Evolutionary conservation across 2,113 vertebrate species (phyloP).

Genomic region (Merops nubicus): DNA sequence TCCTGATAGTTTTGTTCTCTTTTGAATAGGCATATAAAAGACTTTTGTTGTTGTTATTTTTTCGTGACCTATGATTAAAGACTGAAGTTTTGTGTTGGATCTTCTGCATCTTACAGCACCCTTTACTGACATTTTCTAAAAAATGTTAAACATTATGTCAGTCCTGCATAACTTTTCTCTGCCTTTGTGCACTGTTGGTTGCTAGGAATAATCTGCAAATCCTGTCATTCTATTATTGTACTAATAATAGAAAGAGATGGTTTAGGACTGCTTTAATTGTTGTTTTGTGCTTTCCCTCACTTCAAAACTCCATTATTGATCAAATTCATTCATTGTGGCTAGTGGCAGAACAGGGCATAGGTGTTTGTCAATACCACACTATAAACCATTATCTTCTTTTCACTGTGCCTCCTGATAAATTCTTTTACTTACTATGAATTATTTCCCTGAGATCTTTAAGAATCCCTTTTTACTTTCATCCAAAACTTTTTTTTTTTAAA

Average conservation of each 20-base stretch:
- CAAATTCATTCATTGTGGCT: neutral
- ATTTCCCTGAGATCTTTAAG: neutral
- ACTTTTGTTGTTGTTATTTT: neutral
- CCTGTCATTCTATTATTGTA: neutral
- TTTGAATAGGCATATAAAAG: neutral
- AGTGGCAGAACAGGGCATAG: neutral
- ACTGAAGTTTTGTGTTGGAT: neutral
- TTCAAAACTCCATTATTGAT: neutral
- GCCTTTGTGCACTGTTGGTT: neutral
- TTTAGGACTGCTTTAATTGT: neutral
- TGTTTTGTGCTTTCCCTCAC: neutral
- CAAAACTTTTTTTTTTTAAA: neutral
- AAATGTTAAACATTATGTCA: neutral
- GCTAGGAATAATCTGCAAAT: slow-evolving; percentile 10
- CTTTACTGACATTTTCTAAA: neutral
- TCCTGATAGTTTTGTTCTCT: neutral
- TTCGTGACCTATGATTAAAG: neutral
- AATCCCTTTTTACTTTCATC: neutral
- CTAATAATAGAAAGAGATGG: neutral
- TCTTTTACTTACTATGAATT: neutral
- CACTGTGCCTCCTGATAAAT: neutral
- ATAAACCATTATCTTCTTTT: neutral
- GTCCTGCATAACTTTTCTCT: neutral
- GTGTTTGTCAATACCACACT: neutral
- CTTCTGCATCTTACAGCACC: neutral